Base-by-base conservation (phyloP, 2,888 invertebrate species). In the Torymus tubicola region DNA sequence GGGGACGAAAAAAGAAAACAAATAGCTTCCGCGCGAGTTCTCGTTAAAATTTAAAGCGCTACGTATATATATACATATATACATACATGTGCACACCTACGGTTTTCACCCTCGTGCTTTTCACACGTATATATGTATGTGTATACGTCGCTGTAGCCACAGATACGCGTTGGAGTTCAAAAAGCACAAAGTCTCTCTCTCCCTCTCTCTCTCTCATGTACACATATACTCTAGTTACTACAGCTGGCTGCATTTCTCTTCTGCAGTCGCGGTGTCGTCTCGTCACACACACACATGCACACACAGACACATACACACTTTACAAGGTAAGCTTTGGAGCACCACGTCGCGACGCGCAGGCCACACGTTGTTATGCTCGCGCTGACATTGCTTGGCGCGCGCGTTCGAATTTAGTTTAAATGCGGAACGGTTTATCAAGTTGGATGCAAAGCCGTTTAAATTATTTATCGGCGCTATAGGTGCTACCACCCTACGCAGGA, bases 11-110 rank as follows among this genome's bases (percentile, higher is more conserved):
- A 8, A 16, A 57, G 63, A 55, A 55, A 65, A 58, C 16, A 71
- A 71, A 64, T 61, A 78, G 67, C 65, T 65, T 69, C 64, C n/a
- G 42, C 16, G 63, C 16, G 63, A 65, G 65, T 65, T 64, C 53
- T 60, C 70, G 55, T 80, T 75, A 75, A 80, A 80, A 70, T 80
- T 75, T 80, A 65, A 80, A 75, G 14, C n/a, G 57, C 57, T 63
- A 4, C 52, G 53, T 3, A 53, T 50, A 3, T 42, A 42, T 8
- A 8, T 8, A 42, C 8, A 42, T 8, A 42, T 42, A 8, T 8
- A 42, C 42, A 8, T 42, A 42, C 8, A 31, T 31, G 8, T 42
- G 4, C 8, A 8, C 42, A 42, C 42, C 42, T 42, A 42, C 8
- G 13, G n/a, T 69, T 53, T 42, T 63, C 63, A 14, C 55, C 21